Conservation (phyloP, 1,140 invertebrate genomes). For the Hestina assimilis region DNA sequence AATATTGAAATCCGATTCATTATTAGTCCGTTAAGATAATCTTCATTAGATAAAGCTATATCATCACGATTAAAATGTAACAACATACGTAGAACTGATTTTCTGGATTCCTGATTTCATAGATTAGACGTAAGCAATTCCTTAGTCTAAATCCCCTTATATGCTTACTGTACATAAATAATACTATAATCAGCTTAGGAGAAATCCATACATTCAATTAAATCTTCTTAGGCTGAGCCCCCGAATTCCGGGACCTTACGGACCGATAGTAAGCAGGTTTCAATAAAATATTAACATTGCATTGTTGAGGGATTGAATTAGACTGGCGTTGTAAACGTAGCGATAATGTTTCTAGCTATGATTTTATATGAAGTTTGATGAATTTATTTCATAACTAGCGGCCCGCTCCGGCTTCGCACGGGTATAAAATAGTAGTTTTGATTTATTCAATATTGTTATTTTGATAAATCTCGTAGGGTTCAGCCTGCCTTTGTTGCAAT, state of each 20-base stretch:
- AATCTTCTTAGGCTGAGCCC: slow-evolving; percentile 36
- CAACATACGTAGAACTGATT: background rate
- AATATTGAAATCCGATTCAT: too few relatives aligned
- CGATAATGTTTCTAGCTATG: slow-evolving; percentile 5
- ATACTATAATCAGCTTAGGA: slow-evolving; percentile 51
- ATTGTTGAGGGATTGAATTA: slow-evolving; percentile 11
- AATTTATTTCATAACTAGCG: too few relatives aligned
- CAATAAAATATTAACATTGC: slow-evolving; percentile 55
- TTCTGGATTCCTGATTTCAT: background rate
- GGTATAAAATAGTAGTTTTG: too few relatives aligned
- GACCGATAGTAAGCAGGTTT: slow-evolving; percentile 45
- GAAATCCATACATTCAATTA: slow-evolving; percentile 65
- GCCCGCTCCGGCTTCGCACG: too few relatives aligned
- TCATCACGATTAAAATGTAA: too few relatives aligned
- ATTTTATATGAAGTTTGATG: too few relatives aligned
- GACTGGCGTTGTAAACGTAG: background rate
- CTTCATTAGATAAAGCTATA: too few relatives aligned
- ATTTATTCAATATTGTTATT: too few relatives aligned
- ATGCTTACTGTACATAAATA: slow-evolving; percentile 36
- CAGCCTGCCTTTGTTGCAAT: too few relatives aligned
- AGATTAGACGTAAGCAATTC: background rate
- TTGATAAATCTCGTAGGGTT: too few relatives aligned
- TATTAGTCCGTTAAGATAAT: too few relatives aligned
- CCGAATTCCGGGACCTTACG: slow-evolving; percentile 33
- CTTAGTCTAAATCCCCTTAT: slow-evolving; percentile 5